Evolutionary conservation across 2,888 invertebrate genomes (phyloP), one percentile per base, ranked within the genome.

Genomic region (Isoperla grammatica): DNA sequence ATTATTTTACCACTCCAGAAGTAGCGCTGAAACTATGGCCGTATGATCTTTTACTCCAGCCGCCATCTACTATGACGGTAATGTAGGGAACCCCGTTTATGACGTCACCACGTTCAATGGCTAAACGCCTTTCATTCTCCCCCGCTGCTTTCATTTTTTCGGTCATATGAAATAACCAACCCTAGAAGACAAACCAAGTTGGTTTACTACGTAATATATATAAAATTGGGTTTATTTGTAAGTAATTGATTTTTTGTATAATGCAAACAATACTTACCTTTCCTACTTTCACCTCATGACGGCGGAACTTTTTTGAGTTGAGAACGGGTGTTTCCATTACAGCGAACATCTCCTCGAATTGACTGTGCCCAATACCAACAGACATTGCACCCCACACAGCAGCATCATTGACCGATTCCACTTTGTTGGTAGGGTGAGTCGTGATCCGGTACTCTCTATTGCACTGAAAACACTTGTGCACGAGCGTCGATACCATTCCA

Each of bases 301-400:
- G 54, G 39, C 29, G 19, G 17, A 17, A 59, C 39, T 57, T 59
- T 35, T 35, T 37, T n/a, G 11, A 11, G 29, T 29, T 29, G 40
- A 59, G 54, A 40, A 40, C 43, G 19, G 59, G 56, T 12, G 45
- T 42, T 4, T 59, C 40, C 56, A 57, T 19, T 12, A 59, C 5
- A 3, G 15, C 17, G 8, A 59, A 22, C 55, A 59, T 23, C 42
- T 59, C 59, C 20, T 59, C 59, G 12, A 29, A 5, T 29, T 29
- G 29, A 29, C 29, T 29, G 29, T 29, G 29, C 29, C 29, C 29
- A 29, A 29, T 29, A 29, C 29, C 29, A 29, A 29, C 29, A 6
- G 29, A 29, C 29, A 29, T 29, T 29, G 29, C 29, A n/a, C 29
- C 29, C 29, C 29, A 29, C 29, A 29, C 29, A 8, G 29, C 29